Evolutionary conservation across 2,113 vertebrate genomes (phyloP).

Genomic region (Pholis gunnellus): DNA sequence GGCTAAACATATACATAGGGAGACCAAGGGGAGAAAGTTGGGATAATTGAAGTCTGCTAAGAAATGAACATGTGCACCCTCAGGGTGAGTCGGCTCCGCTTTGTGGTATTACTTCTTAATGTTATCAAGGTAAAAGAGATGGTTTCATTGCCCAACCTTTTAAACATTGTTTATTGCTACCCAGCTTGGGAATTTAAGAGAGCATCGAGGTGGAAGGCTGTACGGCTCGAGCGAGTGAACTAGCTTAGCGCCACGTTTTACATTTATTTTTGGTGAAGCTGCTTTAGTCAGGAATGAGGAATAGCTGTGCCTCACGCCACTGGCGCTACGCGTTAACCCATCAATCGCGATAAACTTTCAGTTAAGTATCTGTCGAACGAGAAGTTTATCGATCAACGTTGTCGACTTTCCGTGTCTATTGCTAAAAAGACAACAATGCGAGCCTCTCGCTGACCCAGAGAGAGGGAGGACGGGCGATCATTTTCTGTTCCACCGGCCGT

Average conservation of each 20-base stretch:
- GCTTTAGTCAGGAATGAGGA: slow-evolving; percentile 36
- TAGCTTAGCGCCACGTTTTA: slow-evolving; percentile 44
- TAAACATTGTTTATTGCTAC: slow-evolving; percentile 81
- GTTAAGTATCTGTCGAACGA: slow-evolving; percentile 40
- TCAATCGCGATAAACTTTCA: slow-evolving; percentile 43
- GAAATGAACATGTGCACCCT: slow-evolving; percentile 76
- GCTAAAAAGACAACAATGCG: slow-evolving; percentile 40
- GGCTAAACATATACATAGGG: slow-evolving; percentile 85
- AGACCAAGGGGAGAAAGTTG: slow-evolving; percentile 77
- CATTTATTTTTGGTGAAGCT: slow-evolving; percentile 17
- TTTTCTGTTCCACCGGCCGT: slow-evolving; percentile 67
- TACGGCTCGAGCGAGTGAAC: slow-evolving; percentile 37
- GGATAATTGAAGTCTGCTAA: slow-evolving; percentile 83
- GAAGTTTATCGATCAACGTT: slow-evolving; percentile 45
- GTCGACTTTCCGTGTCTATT: slow-evolving; percentile 20
- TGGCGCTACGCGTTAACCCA: slow-evolving; percentile 14
- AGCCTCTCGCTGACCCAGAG: slow-evolving; percentile 40
- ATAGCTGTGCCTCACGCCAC: slow-evolving; percentile 21
- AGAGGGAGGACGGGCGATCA: slow-evolving; percentile 56
- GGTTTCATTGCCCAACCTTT: slow-evolving; percentile 77
- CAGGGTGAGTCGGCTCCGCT: slow-evolving; percentile 72
- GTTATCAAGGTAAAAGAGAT: slow-evolving; percentile 78
- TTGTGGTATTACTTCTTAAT: slow-evolving; percentile 79
- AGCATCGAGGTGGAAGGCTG: slow-evolving; percentile 43
- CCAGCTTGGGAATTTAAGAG: slow-evolving; percentile 63